Evolutionary conservation across 1,140 invertebrate species (phyloP).

Genomic region (Oryctes rhinoceros): DNA sequence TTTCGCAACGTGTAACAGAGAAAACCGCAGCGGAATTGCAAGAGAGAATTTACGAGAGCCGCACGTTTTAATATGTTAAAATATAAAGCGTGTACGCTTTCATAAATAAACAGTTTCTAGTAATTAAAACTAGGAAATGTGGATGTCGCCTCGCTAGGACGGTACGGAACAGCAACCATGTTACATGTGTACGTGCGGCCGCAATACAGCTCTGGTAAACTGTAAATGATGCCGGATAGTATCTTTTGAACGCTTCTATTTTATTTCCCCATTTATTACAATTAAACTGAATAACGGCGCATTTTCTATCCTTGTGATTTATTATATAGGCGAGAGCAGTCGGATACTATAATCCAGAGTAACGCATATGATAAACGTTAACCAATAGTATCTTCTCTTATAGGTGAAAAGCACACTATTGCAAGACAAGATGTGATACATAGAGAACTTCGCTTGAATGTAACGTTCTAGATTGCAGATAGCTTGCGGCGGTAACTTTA

Average conservation of each 20-base stretch:
- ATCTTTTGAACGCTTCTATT: neutral
- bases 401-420: too few species aligned
- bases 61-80: conserved; percentile 48
- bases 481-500: neutral
- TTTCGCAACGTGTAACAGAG: conserved; percentile 24
- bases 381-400: too few species aligned
- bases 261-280: neutral
- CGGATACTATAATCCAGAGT: too few species aligned
- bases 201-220: conserved; percentile 2
- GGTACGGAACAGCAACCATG: neutral
- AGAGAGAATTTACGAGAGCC: conserved; percentile 45
- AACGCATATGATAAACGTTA: too few species aligned
- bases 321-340: too few species aligned
- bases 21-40: conserved; percentile 47
- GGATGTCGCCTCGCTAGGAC: neutral
- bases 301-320: too few species aligned
- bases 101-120: conserved; percentile 45
- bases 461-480: too few species aligned
- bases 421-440: too few species aligned
- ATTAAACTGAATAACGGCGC: neutral
- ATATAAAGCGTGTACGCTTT: conserved; percentile 42
- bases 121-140: conserved; percentile 45
- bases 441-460: too few species aligned
- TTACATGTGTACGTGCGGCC: conserved; percentile 21
- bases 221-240: conserved; percentile 42